Conservation (phyloP, 2,888 invertebrate species). For the Drosophila cognata region DNA sequence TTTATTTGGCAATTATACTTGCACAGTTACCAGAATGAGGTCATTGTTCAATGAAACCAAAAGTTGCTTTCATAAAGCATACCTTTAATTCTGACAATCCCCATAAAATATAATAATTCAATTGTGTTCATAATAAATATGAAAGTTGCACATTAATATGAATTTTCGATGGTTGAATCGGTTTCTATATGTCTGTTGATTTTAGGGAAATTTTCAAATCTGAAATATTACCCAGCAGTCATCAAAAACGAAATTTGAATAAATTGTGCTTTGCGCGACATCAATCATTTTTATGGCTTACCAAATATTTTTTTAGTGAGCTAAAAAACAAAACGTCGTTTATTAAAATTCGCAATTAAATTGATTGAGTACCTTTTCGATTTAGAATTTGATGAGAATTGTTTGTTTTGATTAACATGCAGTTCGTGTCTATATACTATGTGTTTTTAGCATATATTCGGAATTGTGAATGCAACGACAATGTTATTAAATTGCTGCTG, state of each 20-base stretch:
- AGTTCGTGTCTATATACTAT: constrained; percentile 16
- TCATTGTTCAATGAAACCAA: constrained; percentile 27
- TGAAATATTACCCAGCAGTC: not conserved
- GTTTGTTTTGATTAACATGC: constrained; percentile 23
- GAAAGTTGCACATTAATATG: not conserved
- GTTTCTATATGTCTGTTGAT: not conserved
- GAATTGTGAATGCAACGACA: constrained; percentile 27
- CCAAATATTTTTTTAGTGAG: constrained; percentile 13
- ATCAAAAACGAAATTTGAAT: constrained; percentile 12
- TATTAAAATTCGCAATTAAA: constrained; percentile 22
- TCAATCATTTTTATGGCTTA: constrained; percentile 48
- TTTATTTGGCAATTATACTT: not conserved
- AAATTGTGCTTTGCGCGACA: constrained; percentile 39
- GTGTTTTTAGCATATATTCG: constrained; percentile 7
- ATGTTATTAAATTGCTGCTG: constrained; percentile 27
- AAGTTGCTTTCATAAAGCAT: not conserved
- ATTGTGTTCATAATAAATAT: not conserved
- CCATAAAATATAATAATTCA: not conserved
- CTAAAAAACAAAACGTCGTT: constrained; percentile 26
- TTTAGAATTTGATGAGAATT: constrained; percentile 3
- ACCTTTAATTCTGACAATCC: not conserved
- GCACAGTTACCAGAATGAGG: constrained; percentile 11
- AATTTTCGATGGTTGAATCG: not conserved
- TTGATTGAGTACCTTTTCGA: constrained; percentile 36
- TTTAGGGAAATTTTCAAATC: not conserved